phyloP scores from a whole-genome alignment of 2,888 invertebrate species.

The Caenorhabditis angaria region DNA sequence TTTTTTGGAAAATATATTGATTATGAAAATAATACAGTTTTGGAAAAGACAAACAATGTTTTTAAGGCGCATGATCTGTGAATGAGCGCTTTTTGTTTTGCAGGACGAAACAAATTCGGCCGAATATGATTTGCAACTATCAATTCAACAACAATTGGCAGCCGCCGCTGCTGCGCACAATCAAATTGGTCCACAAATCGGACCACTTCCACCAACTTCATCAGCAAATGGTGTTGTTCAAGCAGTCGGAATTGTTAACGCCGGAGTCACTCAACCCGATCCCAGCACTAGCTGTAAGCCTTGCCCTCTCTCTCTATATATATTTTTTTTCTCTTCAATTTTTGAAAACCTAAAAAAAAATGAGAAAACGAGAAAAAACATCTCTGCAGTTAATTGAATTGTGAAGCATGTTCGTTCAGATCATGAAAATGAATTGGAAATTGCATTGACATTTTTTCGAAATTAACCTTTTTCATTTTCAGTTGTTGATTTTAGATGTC shows the following conservation, averaged over 20 bases:
- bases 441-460: constrained; percentile 6
- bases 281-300: constrained; percentile 57
- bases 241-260: not conserved
- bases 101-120: constrained; percentile 38
- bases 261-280: constrained; percentile 45
- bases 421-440: not conserved
- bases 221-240: not conserved
- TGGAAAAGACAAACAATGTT: not conserved
- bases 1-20: no score
- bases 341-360: no score
- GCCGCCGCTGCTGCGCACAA: constrained; percentile 10
- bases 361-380: no score
- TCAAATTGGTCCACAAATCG: constrained; percentile 28
- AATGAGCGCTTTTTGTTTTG: constrained; percentile 53
- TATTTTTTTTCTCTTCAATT: not conserved
- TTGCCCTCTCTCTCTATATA: constrained; percentile 34
- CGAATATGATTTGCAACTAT: constrained; percentile 53
- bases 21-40: no score
- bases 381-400: not conserved
- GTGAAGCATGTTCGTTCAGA: constrained; percentile 4
- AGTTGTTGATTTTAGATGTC: constrained; percentile 31
- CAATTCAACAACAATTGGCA: constrained; percentile 52
- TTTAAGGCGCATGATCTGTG: constrained; percentile 47
- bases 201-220: constrained; percentile 12
- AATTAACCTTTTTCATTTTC: constrained; percentile 29